phyloP scores from a whole-genome alignment of 2,888 invertebrate genomes.

The Lithophane leautieri region DNA sequence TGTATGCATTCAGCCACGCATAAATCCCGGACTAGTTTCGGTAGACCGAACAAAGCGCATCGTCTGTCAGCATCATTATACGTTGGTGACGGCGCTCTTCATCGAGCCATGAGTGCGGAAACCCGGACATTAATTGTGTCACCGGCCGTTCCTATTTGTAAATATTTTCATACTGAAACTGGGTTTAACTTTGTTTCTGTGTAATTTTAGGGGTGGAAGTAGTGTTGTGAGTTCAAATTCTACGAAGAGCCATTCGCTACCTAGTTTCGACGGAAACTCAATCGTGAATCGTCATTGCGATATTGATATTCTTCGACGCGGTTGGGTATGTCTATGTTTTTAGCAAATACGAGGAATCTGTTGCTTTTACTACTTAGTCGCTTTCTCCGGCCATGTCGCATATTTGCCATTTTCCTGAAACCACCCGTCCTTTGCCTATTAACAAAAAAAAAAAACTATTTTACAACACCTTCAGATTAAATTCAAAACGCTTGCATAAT shows the following conservation, averaged over 20 bases:
- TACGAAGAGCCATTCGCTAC: background rate
- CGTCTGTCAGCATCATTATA: slow-evolving; percentile 42
- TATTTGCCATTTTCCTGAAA: background rate
- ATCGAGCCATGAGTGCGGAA: slow-evolving; percentile 22
- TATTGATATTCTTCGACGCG: background rate
- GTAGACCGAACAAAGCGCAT: slow-evolving; percentile 43
- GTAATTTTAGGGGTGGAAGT: background rate
- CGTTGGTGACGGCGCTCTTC: slow-evolving; percentile 27
- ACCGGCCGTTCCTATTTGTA: slow-evolving; percentile 3
- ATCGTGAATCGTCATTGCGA: background rate
- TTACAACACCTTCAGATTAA: background rate
- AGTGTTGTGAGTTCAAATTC: background rate
- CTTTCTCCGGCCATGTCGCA: background rate
- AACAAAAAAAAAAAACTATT: background rate
- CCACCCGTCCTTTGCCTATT: background rate
- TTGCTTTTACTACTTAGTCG: background rate
- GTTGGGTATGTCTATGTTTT: background rate
- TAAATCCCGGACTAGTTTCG: slow-evolving; percentile 36
- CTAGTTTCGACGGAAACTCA: background rate
- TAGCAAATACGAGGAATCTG: slow-evolving; percentile 5
- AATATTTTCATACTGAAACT: slow-evolving; percentile 1
- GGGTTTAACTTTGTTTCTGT: background rate
- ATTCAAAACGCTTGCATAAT: background rate
- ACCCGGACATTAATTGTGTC: slow-evolving; percentile 31
- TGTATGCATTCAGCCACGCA: slow-evolving; percentile 26